Base-by-base conservation (phyloP, 2,797 vertebrate species). In the Urosaurus nigricauda region DNA sequence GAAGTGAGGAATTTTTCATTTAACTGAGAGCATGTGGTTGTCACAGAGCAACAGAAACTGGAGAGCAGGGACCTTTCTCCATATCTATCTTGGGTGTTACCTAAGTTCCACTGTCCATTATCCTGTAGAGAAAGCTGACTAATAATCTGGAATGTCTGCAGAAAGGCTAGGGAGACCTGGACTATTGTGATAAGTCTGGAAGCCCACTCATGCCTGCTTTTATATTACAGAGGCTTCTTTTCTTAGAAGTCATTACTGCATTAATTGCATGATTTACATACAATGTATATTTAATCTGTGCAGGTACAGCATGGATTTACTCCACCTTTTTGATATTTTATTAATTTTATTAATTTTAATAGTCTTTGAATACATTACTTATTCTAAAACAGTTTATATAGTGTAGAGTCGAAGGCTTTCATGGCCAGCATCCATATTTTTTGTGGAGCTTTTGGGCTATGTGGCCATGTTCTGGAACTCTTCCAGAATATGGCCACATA, bases 261-360 rank as follows among this genome's bases (percentile, higher is more conserved):
- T 14, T 65, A 77, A 53, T 85, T 40, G 32, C n/a, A 37, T 71
- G 77, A 58, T 80, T 87, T 87, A 56, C 26, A 51, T 26, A 79
- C 58, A 43, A 58, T 60, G 26, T 60, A 43, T 60, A 58, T 81
- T 81, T 73, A 86, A 86, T 56, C 43, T 70, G 43, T 73, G 65
- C 16, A 58, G 4, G 43, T 43, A 7, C 37, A 4, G 43, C 68
- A 5, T 32, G 37, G 24, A 71, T 87, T 79, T 71, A 73, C 53
- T 81, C 68, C 35, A 43, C 51, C 24, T 17, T 40, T 81, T 87
- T 87, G 58, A 87, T 70, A 79, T 80, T 79, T 29, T 81, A 40
- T 71, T 70, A 79, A 79, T 80, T 79, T 29, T 81, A 40, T 71
- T 70, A 79, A 24, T 47, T 11, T 17, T 53, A 79, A 60, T 14